Evolutionary conservation across 2,797 vertebrate genomes (phyloP).

Genomic region (Momotus momota): DNA sequence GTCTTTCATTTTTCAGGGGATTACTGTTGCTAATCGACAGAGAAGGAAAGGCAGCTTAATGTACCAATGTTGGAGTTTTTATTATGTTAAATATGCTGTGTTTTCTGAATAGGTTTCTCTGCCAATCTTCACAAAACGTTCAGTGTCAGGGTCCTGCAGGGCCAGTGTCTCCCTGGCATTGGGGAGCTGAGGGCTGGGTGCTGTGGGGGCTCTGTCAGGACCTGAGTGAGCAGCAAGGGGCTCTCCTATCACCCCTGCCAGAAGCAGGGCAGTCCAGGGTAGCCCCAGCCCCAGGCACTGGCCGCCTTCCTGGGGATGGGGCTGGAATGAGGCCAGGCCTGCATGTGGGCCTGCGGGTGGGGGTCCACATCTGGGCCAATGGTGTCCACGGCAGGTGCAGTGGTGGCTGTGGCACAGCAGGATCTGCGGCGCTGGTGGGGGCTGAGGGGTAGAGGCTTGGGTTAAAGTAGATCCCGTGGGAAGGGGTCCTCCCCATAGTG

Average conservation of each 20-base stretch:
- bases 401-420: rapidly evolving
- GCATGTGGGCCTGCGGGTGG: rapidly evolving
- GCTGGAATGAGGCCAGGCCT: not conserved
- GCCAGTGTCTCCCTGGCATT: not conserved
- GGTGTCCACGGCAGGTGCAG: rapidly evolving
- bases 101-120: not conserved
- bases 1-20: slow-evolving; percentile 15
- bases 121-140: not conserved
- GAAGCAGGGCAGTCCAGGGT: not conserved
- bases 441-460: rapidly evolving
- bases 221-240: not conserved
- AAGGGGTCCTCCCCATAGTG: rapidly evolving
- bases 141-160: not conserved
- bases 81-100: not conserved
- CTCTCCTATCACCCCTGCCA: not conserved
- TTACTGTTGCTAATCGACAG: not conserved
- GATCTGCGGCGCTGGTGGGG: rapidly evolving
- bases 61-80: not conserved
- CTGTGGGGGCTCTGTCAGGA: not conserved
- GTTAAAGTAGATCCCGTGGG: not conserved
- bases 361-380: rapidly evolving
- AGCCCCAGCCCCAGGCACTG: rapidly evolving
- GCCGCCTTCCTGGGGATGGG: rapidly evolving
- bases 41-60: not conserved
- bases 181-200: rapidly evolving